phyloP scores from a whole-genome alignment of 2,888 invertebrate species.

The Synergus laeviventris region DNA sequence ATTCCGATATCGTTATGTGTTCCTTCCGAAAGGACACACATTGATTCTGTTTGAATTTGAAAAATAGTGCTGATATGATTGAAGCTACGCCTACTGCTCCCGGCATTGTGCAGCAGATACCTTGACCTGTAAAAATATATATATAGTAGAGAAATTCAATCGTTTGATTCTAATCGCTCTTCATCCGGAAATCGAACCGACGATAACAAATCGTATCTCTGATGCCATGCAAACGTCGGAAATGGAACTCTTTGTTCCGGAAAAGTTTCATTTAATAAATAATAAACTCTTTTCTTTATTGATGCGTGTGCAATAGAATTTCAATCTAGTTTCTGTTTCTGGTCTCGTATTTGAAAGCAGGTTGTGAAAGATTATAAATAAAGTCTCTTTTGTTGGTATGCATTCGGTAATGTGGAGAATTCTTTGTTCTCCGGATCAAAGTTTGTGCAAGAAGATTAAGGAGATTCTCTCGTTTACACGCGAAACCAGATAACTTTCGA shows the following conservation, averaged over 20 bases:
- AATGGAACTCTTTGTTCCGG: slow-evolving; percentile 29
- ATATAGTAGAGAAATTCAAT: slow-evolving; percentile 10
- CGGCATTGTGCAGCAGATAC: not conserved
- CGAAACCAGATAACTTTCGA: slow-evolving; percentile 25
- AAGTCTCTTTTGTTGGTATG: not conserved
- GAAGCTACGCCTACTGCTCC: not conserved
- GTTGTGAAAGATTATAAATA: slow-evolving; percentile 1
- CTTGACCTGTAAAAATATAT: slow-evolving; percentile 7
- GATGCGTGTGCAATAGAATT: not conserved
- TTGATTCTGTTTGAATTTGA: slow-evolving; percentile 6
- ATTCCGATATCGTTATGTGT: slow-evolving; percentile 2
- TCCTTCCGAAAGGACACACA: not conserved
- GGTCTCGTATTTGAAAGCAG: not conserved
- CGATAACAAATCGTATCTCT: slow-evolving; percentile 19
- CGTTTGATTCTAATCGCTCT: slow-evolving; percentile 7
- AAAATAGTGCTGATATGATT: slow-evolving; percentile 3
- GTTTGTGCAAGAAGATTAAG: slow-evolving; percentile 19
- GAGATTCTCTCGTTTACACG: slow-evolving; percentile 10
- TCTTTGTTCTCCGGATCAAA: slow-evolving; percentile 11
- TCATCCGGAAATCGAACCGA: slow-evolving; percentile 11
- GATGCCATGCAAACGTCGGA: not conserved
- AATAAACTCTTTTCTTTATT: not conserved
- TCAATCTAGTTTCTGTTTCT: not conserved
- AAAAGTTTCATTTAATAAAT: slow-evolving; percentile 20
- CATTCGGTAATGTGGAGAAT: not conserved